These are phyloP conservation scores for human (Homo sapiens) DNA, from an alignment of 2,113 vertebrate species.

Conservation along the genomic window GRCh38 chr17:41740001-41740500, in stretches of 20 bases:
- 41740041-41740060: neutral
- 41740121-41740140: too few species aligned
- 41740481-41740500: neutral
- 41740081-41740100: neutral
- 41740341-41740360: neutral
- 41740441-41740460: neutral
- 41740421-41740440: too few species aligned
- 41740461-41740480: neutral
- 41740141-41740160: neutral
- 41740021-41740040: neutral
- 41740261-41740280: neutral
- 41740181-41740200: neutral
- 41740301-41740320: neutral
- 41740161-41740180: neutral
- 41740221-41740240: neutral
- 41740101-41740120: neutral
- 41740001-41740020: neutral
- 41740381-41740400: neutral
- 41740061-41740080: neutral
- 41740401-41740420: neutral
- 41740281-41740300: neutral
- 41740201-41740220: neutral
- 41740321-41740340: neutral
- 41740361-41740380: neutral
- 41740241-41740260: neutral